These are phyloP conservation scores for Acanthosepion esculentum DNA, from an alignment of 2,888 invertebrate genomes.

Conservation along the genomic window DNA sequence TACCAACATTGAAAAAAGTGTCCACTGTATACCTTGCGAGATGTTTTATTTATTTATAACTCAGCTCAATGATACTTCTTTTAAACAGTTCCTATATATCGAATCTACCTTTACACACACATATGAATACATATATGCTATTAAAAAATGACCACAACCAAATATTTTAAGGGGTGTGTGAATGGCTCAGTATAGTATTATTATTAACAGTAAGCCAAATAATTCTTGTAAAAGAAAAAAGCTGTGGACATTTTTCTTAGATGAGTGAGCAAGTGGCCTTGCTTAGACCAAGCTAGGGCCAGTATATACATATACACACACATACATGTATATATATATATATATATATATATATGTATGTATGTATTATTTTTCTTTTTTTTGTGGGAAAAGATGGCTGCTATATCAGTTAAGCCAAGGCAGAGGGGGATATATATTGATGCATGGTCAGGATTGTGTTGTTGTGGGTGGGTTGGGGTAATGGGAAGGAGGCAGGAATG, in stretches of 20 bases:
- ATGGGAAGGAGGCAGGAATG: background rate
- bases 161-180: background rate
- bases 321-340: no score
- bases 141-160: background rate
- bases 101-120: background rate
- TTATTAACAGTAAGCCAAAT: background rate
- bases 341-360: background rate
- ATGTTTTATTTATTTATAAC: no score
- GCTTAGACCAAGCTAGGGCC: conserved; percentile 9
- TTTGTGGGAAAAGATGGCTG: background rate
- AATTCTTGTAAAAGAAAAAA: background rate
- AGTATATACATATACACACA: background rate
- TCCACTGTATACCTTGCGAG: no score
- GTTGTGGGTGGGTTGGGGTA: background rate
- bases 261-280: conserved; percentile 33
- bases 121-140: background rate
- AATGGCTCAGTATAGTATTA: background rate
- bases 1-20: no score
- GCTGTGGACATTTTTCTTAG: conserved; percentile 1
- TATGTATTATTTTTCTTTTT: background rate
- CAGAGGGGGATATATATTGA: background rate
- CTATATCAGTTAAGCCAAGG: background rate
- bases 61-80: no score
- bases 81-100: no score
- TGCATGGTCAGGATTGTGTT: conserved; percentile 21